These are phyloP conservation scores for Papilio machaon DNA, from an alignment of 1,140 invertebrate genomes.

Conservation along the genomic window DNA sequence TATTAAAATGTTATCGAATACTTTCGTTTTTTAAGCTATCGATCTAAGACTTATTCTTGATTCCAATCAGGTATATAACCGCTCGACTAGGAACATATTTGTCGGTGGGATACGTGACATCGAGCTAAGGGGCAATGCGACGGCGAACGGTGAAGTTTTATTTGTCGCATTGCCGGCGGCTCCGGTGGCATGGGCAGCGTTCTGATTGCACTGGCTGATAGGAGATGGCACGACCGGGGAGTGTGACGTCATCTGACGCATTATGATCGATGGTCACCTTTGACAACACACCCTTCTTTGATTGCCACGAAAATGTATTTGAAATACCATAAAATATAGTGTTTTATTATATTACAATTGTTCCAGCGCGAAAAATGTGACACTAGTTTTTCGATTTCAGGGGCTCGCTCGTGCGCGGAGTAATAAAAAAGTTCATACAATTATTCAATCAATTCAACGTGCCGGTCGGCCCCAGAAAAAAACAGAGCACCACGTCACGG, in stretches of 20 bases:
- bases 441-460: constrained; percentile 51
- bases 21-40: not conserved
- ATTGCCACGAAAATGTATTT: not conserved
- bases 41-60: not conserved
- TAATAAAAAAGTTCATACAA: constrained; percentile 21
- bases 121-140: constrained; percentile 12
- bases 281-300: not conserved
- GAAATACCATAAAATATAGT: not conserved
- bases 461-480: constrained; percentile 54
- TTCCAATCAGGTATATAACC: constrained; percentile 19
- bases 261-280: not conserved
- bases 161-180: constrained; percentile 31
- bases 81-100: not conserved
- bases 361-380: not conserved
- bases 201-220: not conserved
- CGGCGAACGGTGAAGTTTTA: constrained; percentile 1
- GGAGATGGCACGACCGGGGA: not conserved
- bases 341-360: not conserved
- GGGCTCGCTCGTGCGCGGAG: constrained; percentile 8
- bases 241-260: constrained; percentile 19
- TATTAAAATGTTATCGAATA: not conserved
- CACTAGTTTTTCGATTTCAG: not conserved
- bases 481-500: constrained; percentile 50
- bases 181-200: not conserved
- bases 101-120: not conserved